phyloP scores from a whole-genome alignment of 2,797 vertebrate species.

The Philypnodon macrostomus region DNA sequence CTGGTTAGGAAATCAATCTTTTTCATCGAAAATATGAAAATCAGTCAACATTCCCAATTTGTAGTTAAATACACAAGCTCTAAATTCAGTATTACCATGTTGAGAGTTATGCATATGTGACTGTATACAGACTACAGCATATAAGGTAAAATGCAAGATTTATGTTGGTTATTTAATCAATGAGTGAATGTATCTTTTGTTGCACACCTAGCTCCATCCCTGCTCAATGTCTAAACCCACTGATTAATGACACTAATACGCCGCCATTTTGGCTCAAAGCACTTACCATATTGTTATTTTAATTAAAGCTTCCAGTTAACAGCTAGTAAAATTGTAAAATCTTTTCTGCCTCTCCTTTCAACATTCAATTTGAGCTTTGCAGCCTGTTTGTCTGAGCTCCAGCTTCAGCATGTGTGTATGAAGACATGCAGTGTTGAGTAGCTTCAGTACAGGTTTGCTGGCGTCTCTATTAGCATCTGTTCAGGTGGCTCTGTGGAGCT shows the following conservation, averaged over 20 bases:
- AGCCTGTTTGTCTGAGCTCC: conserved; percentile 14
- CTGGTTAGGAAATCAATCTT: too few relatives aligned
- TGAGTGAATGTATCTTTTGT: too few relatives aligned
- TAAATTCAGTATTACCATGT: too few relatives aligned
- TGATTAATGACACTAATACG: neutral
- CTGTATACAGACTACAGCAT: too few relatives aligned
- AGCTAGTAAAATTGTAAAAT: neutral
- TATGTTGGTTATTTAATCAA: too few relatives aligned
- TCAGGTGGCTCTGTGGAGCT: conserved; percentile 47
- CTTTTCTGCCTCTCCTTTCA: neutral
- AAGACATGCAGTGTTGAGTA: conserved; percentile 43
- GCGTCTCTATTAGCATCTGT: conserved; percentile 41
- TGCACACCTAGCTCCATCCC: neutral
- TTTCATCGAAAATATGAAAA: too few relatives aligned
- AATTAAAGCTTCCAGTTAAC: too few relatives aligned
- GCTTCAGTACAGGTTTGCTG: conserved; percentile 36
- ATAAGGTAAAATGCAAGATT: too few relatives aligned
- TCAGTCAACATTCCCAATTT: too few relatives aligned
- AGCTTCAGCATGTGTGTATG: conserved; percentile 24
- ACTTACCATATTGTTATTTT: too few relatives aligned
- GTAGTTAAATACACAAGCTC: too few relatives aligned
- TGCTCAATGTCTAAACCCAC: neutral
- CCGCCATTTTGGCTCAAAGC: neutral
- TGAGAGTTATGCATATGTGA: too few relatives aligned
- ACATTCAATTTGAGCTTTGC: conserved; percentile 3